Percentiles rank a stretch among this genome's conserved stretches.
These are phyloP conservation scores for Pachyuromys duprasi DNA, from an alignment of 2,797 vertebrate genomes.

Conservation along the genomic window DNA sequence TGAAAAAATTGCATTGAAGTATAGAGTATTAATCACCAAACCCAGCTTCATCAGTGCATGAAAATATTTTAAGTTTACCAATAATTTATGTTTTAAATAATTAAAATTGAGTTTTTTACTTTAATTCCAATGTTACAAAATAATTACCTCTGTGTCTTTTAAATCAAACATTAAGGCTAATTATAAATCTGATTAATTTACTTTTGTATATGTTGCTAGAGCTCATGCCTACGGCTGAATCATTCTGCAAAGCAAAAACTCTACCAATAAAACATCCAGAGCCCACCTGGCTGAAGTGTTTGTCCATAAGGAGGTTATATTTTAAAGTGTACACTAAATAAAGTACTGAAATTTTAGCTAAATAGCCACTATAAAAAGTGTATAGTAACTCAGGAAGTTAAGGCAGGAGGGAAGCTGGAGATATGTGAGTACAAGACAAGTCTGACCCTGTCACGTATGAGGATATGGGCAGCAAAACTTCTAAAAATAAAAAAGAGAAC, in stretches of 20 bases:
- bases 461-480: neutral
- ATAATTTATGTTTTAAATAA: neutral
- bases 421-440: neutral
- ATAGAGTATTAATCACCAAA: neutral
- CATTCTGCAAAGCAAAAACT: neutral
- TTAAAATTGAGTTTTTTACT: neutral
- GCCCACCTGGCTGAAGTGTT: neutral
- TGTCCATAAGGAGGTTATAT: neutral
- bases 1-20: constrained; percentile 1
- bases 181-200: neutral
- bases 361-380: neutral
- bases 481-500: neutral
- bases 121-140: neutral
- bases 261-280: neutral
- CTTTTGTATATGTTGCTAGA: too few species aligned
- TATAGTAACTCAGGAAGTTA: neutral
- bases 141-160: neutral
- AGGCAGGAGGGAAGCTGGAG: neutral
- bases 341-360: neutral
- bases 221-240: neutral
- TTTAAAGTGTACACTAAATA: neutral
- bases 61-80: neutral
- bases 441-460: neutral
- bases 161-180: neutral
- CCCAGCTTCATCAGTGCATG: neutral